Conservation (phyloP, 1,140 invertebrate species). For the Bombus affinis region DNA sequence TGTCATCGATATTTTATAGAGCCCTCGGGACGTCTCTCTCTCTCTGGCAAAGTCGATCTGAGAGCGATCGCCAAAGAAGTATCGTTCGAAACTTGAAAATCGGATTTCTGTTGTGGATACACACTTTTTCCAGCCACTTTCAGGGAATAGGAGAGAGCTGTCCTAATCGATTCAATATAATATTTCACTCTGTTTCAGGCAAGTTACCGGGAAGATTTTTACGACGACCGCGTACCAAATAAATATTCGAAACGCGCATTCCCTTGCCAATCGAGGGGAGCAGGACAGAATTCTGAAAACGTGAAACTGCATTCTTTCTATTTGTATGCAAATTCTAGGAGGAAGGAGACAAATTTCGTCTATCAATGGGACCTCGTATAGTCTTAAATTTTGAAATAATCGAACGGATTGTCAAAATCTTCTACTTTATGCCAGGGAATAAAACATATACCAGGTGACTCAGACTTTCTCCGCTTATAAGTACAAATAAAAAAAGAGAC, state of each 20-base stretch:
- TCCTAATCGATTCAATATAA: background rate
- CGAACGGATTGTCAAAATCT: too few relatives aligned
- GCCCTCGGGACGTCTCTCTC: background rate
- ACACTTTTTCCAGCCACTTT: background rate
- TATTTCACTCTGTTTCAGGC: background rate
- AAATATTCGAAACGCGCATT: too few relatives aligned
- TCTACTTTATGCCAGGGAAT: too few relatives aligned
- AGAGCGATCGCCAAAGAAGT: background rate
- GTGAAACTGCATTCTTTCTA: too few relatives aligned
- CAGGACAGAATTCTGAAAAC: too few relatives aligned
- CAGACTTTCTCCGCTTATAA: too few relatives aligned
- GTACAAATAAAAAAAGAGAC: too few relatives aligned
- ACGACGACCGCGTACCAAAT: background rate
- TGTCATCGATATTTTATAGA: conserved; percentile 11
- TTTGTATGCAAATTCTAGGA: too few relatives aligned
- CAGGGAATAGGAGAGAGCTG: background rate
- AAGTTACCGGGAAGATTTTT: background rate
- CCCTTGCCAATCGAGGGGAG: background rate
- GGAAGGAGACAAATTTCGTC: too few relatives aligned
- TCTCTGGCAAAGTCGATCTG: background rate
- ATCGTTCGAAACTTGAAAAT: background rate
- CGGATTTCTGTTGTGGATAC: background rate
- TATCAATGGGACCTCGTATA: too few relatives aligned
- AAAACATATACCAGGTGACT: too few relatives aligned
- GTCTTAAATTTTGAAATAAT: too few relatives aligned